A percentile compares a stretch with the other conserved stretches of the same genome.
These are phyloP conservation scores for Rhabdophis nuchalis DNA, from an alignment of 2,797 vertebrate species.

Conservation along the genomic window DNA sequence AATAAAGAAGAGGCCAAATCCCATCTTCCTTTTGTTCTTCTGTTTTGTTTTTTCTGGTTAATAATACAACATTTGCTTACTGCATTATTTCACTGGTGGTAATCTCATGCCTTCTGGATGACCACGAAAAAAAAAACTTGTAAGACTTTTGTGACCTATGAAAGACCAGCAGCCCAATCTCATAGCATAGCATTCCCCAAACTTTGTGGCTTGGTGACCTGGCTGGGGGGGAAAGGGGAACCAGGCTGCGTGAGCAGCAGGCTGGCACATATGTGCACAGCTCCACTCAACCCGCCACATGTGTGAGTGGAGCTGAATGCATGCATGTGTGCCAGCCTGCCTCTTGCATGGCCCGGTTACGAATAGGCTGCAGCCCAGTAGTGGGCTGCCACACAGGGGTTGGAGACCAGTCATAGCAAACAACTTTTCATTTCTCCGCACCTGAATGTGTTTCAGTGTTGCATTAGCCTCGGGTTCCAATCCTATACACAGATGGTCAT, in stretches of 20 bases:
- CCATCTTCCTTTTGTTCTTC: neutral
- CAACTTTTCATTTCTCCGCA: neutral
- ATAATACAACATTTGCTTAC: neutral
- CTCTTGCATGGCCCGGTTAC: too few relatives aligned
- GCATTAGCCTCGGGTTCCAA: neutral
- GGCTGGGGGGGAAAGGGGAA: neutral
- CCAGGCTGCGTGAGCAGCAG: accelerated
- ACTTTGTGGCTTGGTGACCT: neutral
- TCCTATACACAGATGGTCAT: neutral
- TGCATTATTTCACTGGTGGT: neutral
- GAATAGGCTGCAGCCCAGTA: too few relatives aligned
- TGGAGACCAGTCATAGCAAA: neutral
- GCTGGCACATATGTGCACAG: too few relatives aligned
- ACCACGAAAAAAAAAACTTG: neutral
- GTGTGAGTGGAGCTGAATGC: too few relatives aligned
- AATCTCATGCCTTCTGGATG: neutral
- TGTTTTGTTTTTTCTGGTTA: neutral
- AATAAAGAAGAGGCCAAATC: neutral
- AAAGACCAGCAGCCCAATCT: neutral
- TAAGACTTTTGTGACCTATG: slow-evolving; percentile 2
- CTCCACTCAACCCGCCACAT: too few relatives aligned
- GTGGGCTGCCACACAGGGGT: too few relatives aligned
- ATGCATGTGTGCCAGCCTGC: too few relatives aligned
- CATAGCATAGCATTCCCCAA: neutral
- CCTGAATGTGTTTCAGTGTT: neutral